These are phyloP conservation scores for Caenorhabditis remanei DNA, from an alignment of 1,140 invertebrate genomes.

Conservation along the genomic window DNA sequence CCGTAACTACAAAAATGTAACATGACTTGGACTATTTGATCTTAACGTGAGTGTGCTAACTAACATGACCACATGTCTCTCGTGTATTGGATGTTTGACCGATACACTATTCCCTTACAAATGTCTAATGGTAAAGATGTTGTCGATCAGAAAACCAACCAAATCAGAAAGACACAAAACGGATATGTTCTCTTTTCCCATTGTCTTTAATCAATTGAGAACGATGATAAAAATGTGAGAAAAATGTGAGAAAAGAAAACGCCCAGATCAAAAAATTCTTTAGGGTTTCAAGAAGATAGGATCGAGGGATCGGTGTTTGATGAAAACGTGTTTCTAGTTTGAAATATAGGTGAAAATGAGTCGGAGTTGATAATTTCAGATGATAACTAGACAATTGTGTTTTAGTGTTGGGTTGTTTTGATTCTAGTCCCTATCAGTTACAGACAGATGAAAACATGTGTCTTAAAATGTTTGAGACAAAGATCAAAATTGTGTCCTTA, in stretches of 20 bases:
- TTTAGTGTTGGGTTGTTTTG: no score
- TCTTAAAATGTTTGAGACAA: no score
- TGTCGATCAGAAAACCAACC: constrained; percentile 13
- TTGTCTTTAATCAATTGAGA: not conserved
- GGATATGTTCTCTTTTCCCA: not conserved
- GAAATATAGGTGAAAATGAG: no score
- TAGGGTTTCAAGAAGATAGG: no score
- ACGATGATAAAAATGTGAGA: not conserved
- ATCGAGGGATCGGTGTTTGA: no score
- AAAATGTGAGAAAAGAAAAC: not conserved
- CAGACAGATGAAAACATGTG: no score
- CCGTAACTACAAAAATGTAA: no score
- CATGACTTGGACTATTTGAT: not conserved
- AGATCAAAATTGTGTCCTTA: no score
- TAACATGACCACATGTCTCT: not conserved
- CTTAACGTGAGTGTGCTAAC: not conserved
- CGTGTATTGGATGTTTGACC: constrained; percentile 12
- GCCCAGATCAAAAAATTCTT: not conserved
- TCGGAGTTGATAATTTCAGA: no score
- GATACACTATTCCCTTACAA: not conserved
- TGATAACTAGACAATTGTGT: no score
- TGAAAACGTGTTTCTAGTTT: no score
- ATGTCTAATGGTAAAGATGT: not conserved
- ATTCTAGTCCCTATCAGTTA: no score
- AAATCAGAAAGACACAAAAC: constrained; percentile 46